These are phyloP conservation scores for Leptinotarsa juncta DNA, from an alignment of 2,888 invertebrate genomes.

Conservation along the genomic window DNA sequence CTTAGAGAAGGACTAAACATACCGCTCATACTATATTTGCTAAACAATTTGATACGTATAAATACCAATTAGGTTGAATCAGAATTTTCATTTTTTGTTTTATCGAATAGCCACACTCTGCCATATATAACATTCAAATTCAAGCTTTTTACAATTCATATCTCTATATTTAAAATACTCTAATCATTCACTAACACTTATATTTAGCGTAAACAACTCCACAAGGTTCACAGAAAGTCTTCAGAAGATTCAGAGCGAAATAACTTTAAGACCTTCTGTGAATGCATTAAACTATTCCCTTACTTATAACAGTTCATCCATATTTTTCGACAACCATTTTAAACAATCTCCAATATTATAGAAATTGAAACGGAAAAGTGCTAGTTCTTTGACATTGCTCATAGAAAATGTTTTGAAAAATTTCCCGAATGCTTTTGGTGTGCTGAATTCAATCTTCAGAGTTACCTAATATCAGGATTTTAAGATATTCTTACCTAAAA, in stretches of 20 bases:
- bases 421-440: no score
- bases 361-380: constrained; percentile 29
- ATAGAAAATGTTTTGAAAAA: background rate
- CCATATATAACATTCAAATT: constrained; percentile 54
- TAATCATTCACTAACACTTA: constrained; percentile 64
- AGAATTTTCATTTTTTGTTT: constrained; percentile 47
- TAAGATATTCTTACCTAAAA: no score
- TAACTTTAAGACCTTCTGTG: constrained; percentile 29
- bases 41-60: constrained; percentile 55
- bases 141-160: constrained; percentile 55
- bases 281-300: constrained; percentile 56
- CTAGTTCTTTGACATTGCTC: constrained; percentile 23
- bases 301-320: constrained; percentile 57
- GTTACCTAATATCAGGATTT: no score
- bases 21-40: constrained; percentile 47
- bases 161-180: constrained; percentile 58
- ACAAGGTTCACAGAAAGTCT: constrained; percentile 28
- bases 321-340: constrained; percentile 50
- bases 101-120: constrained; percentile 53
- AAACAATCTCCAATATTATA: constrained; percentile 57
- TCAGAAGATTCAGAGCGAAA: constrained; percentile 1
- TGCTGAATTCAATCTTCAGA: no score
- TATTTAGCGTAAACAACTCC: constrained; percentile 56
- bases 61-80: constrained; percentile 61
- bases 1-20: constrained; percentile 25